Evolutionary conservation across 2,888 invertebrate species (phyloP), one percentile per base, ranked within the genome.

Genomic region (Biston betularia): DNA sequence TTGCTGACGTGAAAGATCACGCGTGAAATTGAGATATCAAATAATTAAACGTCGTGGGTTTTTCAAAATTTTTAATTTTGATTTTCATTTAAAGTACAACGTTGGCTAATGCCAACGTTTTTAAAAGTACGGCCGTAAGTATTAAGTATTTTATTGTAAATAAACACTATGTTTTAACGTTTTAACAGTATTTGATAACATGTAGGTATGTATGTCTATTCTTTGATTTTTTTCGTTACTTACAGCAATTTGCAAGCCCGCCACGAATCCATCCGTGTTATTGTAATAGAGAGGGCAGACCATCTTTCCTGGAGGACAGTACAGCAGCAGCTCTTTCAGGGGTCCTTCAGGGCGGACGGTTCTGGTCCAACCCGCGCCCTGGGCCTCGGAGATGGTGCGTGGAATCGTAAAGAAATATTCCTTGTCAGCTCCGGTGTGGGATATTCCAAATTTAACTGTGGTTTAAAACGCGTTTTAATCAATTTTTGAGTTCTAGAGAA

Each of bases 331-430:
- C 65, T 92, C 92, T 0, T 86, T 82, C 52, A 7, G 89, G 0
- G 87, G 83, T 0, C 90, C 92, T 0, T 86, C 79, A 0, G 87
- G 86, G 0, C 89, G 80, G 64, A 89, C 88, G 1, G 86, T 88
- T 9, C 89, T 78, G n/a, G 76, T 74, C 89, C 89, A 93, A 0
- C 87, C 90, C 4, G 81, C 84, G 7, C 70, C 75, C 68, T 89
- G 90, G 8, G 89, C 93, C 6, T 87, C 90, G 44, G 73, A 81
- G 65, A 87, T 85, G 10, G 89, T 89, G 24, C 90, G 88, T 0
- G 94, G 94, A 10, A 94, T 87, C 15, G 80, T 81, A 83, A 81
- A 94, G 83, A 94, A 94, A 79, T 93, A 90, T 50, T 93, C 89
- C 68, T 81, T 83, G 72, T 92, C 89, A 0, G 86, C 88, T 1